These are phyloP conservation scores for Drosophila pachea DNA, from an alignment of 1,140 invertebrate genomes.

Conservation along the genomic window DNA sequence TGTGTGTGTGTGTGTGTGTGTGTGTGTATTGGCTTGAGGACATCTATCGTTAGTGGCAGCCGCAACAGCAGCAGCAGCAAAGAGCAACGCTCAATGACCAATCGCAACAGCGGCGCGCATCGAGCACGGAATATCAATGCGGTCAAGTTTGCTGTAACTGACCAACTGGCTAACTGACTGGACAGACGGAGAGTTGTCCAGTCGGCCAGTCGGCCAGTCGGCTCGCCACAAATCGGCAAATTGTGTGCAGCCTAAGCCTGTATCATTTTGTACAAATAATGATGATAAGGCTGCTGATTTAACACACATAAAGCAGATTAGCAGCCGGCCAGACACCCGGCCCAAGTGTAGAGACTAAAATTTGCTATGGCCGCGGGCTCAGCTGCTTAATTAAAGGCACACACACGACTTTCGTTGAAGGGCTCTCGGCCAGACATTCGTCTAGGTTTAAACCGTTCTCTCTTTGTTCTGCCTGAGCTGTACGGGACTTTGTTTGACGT, in stretches of 20 bases:
- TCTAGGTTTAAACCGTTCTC: constrained; percentile 13
- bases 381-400: constrained; percentile 20
- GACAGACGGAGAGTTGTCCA: neutral
- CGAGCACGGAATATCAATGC: constrained; percentile 72
- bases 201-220: neutral
- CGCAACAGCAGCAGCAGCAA: constrained; percentile 20
- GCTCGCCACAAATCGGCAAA: constrained; percentile 67
- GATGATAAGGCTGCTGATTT: constrained; percentile 66
- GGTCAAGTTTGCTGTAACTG: constrained; percentile 54
- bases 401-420: neutral
- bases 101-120: constrained; percentile 64
- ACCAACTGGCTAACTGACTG: constrained; percentile 28
- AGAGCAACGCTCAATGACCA: constrained; percentile 64
- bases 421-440: constrained; percentile 4
- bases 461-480: no score
- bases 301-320: constrained; percentile 66
- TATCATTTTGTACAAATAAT: constrained; percentile 67
- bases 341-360: constrained; percentile 3
- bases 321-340: constrained; percentile 18
- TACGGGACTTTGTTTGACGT: constrained; percentile 22
- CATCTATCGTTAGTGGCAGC: constrained; percentile 68
- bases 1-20: constrained; percentile 28
- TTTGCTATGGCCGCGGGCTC: neutral
- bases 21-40: constrained; percentile 66
- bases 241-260: constrained; percentile 48